These are phyloP conservation scores for Pterocles burchelli DNA, from an alignment of 2,113 vertebrate genomes.

Conservation along the genomic window DNA sequence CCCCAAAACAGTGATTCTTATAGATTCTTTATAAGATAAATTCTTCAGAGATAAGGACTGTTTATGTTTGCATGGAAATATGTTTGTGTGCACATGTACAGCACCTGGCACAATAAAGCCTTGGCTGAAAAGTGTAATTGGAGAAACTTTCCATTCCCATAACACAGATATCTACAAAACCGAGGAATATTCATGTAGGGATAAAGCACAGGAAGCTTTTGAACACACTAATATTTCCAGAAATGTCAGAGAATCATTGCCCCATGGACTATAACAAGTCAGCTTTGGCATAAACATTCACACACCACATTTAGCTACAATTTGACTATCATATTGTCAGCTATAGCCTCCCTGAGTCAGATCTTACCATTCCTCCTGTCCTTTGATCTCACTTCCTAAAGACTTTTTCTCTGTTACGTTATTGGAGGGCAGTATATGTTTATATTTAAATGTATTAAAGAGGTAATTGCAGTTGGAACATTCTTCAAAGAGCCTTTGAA, in stretches of 20 bases:
- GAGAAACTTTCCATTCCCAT: not conserved
- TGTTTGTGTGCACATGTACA: accelerated
- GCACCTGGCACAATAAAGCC: not conserved
- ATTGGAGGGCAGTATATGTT: not conserved
- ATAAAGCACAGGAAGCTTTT: not conserved
- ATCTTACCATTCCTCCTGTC: not conserved
- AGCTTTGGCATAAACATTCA: not conserved
- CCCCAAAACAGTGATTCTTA: not conserved
- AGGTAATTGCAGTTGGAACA: not conserved
- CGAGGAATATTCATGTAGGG: not conserved
- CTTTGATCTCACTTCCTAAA: constrained; percentile 31
- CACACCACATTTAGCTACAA: not conserved
- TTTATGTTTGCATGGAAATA: not conserved
- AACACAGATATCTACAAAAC: not conserved
- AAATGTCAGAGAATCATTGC: not conserved
- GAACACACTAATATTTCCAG: not conserved
- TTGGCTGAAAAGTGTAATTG: not conserved
- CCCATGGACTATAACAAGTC: not conserved
- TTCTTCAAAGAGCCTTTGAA: constrained; percentile 25
- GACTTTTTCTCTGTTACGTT: not conserved
- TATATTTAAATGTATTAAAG: constrained; percentile 23
- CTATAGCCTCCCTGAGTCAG: not conserved
- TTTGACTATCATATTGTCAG: not conserved
- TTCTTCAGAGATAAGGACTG: not conserved
- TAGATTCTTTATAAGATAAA: not conserved